Evolutionary conservation across 2,888 invertebrate species (phyloP), one percentile per base, ranked within the genome.

Genomic region (Drosophila kambysellisi): DNA sequence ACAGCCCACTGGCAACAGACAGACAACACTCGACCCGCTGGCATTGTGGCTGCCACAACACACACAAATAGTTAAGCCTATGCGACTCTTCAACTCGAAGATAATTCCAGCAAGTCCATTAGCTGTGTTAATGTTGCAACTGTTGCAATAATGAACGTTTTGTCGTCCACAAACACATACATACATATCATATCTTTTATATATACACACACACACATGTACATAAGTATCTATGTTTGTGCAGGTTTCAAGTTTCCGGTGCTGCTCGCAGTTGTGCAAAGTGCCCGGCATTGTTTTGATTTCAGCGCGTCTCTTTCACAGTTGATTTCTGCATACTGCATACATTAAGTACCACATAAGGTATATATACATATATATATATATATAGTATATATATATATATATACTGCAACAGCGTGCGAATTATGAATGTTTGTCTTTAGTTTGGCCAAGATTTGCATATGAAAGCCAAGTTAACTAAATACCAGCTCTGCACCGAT

Each of bases 271-370:
- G 81, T 85, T 81, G 85, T 74, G 83, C 73, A 76, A 83, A 83
- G 65, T 79, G 77, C 74, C 71, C 62, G 53, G 83, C 72, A 83
- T 84, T 84, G 84, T 87, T 87, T 82, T 80, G 74, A 67, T 66
- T 82, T 79, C 74, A 59, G 61, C 30, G 57, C 74, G 48, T 53
- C 62, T 76, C 62, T 73, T 76, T 68, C 65, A 73, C 77, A 74
- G 60, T 71, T 69, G 68, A 74, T 74, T 70, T 74, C 62, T 78
- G 79, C 79, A 76, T n/a, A 39, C 56, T 54, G 17, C 39, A 39
- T 62, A 54, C 46, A 25, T 48, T 32, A 52, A 74, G 46, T 20
- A 25, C 51, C 56, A 54, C 33, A 70, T 43, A 68, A 60, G 33
- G 37, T 32, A 39, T 0, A 32, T 37, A 56, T 57, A 58, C 50